Conservation (phyloP, 30 jellyfish, hydroid and myxozoan species). For the Aurelia coerulea region DNA sequence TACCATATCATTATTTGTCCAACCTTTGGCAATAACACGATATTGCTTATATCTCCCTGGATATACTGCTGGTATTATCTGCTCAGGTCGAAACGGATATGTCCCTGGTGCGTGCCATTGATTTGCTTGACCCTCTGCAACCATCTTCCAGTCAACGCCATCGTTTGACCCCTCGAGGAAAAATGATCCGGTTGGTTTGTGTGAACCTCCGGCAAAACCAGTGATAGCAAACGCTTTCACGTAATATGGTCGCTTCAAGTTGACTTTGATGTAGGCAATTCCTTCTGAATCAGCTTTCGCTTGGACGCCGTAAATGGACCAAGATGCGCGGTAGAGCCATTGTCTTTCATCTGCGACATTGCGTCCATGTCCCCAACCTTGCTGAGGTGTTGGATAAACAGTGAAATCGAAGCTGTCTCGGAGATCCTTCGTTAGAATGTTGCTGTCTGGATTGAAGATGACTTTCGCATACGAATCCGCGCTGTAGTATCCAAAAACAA, state of each 20-base stretch:
- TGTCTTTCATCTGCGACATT: constrained; percentile 38
- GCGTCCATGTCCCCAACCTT: constrained; percentile 20
- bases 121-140: constrained; percentile 1
- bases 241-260: neutral
- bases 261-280: neutral
- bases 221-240: constrained; percentile 40
- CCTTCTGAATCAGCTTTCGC: neutral
- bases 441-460: neutral
- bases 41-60: constrained; percentile 14
- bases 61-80: constrained; percentile 24
- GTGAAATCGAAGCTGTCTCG: neutral
- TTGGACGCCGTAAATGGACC: constrained; percentile 13
- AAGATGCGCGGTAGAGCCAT: neutral
- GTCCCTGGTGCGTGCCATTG: constrained; percentile 42
- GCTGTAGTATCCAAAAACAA: no score
- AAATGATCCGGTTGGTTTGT: constrained; percentile 34
- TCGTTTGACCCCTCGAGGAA: constrained; percentile 33
- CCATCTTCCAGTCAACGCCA: constrained; percentile 42
- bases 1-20: constrained; percentile 40
- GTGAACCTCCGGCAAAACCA: constrained; percentile 47
- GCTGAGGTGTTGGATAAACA: neutral
- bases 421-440: neutral
- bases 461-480: no score
- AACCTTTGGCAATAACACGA: constrained; percentile 57
- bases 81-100: constrained; percentile 11